These are phyloP conservation scores for Adineta ricciae DNA, from an alignment of 2,888 invertebrate genomes.

Conservation along the genomic window DNA sequence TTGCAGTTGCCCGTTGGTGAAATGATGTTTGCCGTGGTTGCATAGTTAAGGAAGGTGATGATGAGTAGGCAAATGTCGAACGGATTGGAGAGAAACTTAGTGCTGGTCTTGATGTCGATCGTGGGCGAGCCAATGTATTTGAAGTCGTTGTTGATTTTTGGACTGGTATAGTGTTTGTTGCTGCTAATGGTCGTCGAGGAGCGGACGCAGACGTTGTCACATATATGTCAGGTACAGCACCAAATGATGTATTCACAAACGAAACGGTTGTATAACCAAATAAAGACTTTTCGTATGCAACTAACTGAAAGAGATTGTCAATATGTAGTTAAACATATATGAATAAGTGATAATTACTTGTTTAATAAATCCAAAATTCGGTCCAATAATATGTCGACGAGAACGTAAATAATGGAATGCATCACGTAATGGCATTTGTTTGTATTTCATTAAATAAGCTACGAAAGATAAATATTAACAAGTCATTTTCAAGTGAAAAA, in stretches of 20 bases:
- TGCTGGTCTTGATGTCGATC: background rate
- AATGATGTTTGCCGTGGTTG: background rate
- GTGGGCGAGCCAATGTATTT: background rate
- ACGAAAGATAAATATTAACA: background rate
- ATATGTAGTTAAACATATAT: background rate
- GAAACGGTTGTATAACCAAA: background rate
- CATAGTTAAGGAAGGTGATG: background rate
- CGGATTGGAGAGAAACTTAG: background rate
- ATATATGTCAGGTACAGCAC: background rate
- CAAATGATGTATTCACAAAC: slow-evolving; percentile 5
- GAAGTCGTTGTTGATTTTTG: background rate
- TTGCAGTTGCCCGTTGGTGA: background rate
- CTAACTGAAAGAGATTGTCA: background rate
- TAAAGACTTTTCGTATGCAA: background rate
- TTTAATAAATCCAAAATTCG: background rate
- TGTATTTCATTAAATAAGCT: slow-evolving; percentile 6
- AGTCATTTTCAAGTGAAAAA: background rate
- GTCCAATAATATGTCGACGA: slow-evolving; percentile 11
- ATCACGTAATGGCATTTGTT: slow-evolving; percentile 15
- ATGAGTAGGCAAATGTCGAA: background rate
- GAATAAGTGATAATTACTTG: background rate
- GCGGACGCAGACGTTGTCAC: background rate
- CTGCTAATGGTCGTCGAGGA: background rate
- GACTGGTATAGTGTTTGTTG: background rate
- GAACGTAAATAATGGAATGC: slow-evolving; percentile 20